Base-by-base conservation (phyloP, 2,113 vertebrate species). In the Leptocoma aspasia region DNA sequence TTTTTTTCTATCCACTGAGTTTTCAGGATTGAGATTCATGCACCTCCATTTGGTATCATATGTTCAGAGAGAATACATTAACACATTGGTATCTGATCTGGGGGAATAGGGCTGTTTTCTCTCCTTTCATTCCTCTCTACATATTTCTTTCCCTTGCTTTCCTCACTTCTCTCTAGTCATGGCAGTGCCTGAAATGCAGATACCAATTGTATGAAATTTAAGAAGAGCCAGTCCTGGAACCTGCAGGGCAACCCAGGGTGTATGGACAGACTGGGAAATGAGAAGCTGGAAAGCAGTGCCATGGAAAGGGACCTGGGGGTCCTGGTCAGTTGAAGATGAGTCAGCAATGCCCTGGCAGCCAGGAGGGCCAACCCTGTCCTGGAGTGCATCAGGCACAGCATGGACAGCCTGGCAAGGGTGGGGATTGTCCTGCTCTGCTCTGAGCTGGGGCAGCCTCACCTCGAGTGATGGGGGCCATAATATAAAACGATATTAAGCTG, bases 1-100 rank as follows among this genome's bases (percentile, higher is more conserved):
- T 64, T 91, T 96, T 92, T 94, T 94, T 76, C 53, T 94, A 24
- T 60, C 42, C 63, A 91, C 60, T 53, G 89, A 72, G 22, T 95
- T 94, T 95, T 94, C 89, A 88, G 69, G 53, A 77, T 60, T 94
- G 80, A 88, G 53, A 69, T 89, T 90, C 15, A 6, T 84, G 71
- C 45, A 89, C 66, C 27, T 91, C 66, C 45, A 94, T 88, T 96
- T 93, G 77, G 72, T 86, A 82, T 96, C 77, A 6, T 78, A 75
- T 57, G 63, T 90, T 95, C 78, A 92, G 86, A 96, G 45, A 94
- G 93, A 93, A 95, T 92, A 93, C 70, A 82, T 89, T 91, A 93
- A 89, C 90, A 80, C 44, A 61, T 53, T 95, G 70, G 37, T 66
- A 50, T 77, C 73, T 90, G 54, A 93, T 95, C 73, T 78, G 35